Base-by-base conservation (phyloP, 2,888 invertebrate genomes). In the Aradus depressus region DNA sequence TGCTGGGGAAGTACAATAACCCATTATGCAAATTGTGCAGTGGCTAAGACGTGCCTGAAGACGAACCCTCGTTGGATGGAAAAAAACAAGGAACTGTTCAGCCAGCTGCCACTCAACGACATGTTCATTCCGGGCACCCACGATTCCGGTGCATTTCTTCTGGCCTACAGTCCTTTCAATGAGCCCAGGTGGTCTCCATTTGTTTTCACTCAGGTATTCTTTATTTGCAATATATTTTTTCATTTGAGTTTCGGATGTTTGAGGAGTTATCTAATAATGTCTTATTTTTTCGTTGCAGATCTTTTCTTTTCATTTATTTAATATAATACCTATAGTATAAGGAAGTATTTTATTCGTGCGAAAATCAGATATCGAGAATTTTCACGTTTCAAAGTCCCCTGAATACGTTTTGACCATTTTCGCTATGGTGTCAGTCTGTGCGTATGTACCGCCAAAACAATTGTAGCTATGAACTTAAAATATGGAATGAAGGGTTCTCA, bases 31-130 rank as follows among this genome's bases (percentile, higher is more conserved):
- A n/a, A n/a, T 21, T 35, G 22, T 35, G 1, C 44, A 55, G 55
- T 89, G 72, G 70, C 44, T 53, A 58, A 48, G 28, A 50, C 43
- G 19, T 57, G 57, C 37, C 41, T 57, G 21, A 39, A 48, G 23
- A 53, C 57, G 3, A 57, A 55, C 19, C 57, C 57, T 10, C 41
- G 51, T 25, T 57, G 57, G 57, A 57, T 57, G 57, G 41, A 55
- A 28, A 52, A 55, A 12, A 31, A 52, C 19, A 21, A 39, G 44
- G 42, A 44, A 1, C 18, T 21, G 1, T 50, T 55, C 6, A 49
- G 39, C 22, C 6, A 48, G 10, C 18, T 58, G n/a, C 50, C 31
- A 4, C 47, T 59, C 6, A 55, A 44, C 25, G 49, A 58, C n/a
- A 25, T 55, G 3, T 59, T 59, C 41, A 45, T 58, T 6, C 59